Percentiles rank a stretch among this genome's conserved stretches.
phyloP scores from a whole-genome alignment of 2,113 vertebrate species.

The Microcebus ravelobensis region DNA sequence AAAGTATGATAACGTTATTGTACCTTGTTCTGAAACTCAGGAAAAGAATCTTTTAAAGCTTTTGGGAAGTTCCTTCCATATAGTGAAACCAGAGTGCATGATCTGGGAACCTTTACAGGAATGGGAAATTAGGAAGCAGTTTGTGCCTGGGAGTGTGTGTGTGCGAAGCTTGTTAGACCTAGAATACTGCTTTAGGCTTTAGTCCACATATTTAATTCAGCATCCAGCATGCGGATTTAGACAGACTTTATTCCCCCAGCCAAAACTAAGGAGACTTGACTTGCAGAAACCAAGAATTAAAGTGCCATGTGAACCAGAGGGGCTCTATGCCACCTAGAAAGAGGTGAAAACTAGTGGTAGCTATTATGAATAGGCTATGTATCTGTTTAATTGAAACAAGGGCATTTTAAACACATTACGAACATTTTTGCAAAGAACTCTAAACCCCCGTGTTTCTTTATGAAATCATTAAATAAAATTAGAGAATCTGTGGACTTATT shows the following conservation, averaged over 20 bases:
- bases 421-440: background rate
- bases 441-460: background rate
- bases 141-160: background rate
- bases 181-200: background rate
- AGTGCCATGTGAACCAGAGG: background rate
- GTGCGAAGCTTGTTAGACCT: background rate
- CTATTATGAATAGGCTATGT: background rate
- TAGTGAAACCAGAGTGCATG: background rate
- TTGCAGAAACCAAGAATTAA: background rate
- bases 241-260: background rate
- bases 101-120: background rate
- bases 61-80: background rate
- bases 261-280: background rate
- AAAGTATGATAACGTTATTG: background rate
- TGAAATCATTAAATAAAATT: constrained; percentile 38
- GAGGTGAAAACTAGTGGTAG: background rate
- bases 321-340: background rate
- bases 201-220: background rate
- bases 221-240: background rate
- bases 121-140: background rate
- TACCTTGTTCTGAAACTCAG: background rate
- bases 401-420: background rate
- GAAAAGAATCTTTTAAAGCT: background rate
- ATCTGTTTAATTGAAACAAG: background rate
- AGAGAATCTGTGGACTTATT: constrained; percentile 4